Evolutionary conservation across 2,113 vertebrate genomes (phyloP).

Genomic region (Clupea harengus): DNA sequence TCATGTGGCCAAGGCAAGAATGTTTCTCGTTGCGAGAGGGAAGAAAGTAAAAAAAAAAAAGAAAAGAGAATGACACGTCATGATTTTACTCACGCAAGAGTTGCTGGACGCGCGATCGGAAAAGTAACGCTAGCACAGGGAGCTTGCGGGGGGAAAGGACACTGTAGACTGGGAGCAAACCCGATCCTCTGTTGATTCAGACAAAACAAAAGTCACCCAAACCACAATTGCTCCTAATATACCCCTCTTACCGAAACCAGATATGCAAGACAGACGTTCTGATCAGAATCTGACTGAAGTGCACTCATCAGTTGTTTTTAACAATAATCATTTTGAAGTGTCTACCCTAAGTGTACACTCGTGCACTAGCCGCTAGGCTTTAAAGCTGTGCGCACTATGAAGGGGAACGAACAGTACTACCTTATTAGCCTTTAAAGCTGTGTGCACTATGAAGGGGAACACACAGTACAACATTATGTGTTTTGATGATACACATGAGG

Average conservation of each 20-base stretch:
- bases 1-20: slow-evolving; percentile 65
- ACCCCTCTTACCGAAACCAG: slow-evolving; percentile 14
- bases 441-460: slow-evolving; percentile 44
- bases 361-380: not conserved
- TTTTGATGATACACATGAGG: slow-evolving; percentile 38
- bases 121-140: slow-evolving; percentile 55
- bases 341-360: not conserved
- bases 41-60: slow-evolving; percentile 39
- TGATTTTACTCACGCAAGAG: slow-evolving; percentile 56
- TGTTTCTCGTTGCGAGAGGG: slow-evolving; percentile 57
- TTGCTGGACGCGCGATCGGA: slow-evolving; percentile 61
- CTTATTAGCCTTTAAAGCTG: not conserved
- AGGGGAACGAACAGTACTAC: slow-evolving; percentile 18
- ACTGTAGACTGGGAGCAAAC: slow-evolving; percentile 43
- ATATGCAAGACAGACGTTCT: not conserved
- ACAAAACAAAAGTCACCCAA: slow-evolving; percentile 14
- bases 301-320: not conserved
- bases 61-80: slow-evolving; percentile 53
- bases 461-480: slow-evolving; percentile 37
- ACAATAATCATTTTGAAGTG: not conserved
- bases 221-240: slow-evolving; percentile 49
- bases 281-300: not conserved
- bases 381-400: slow-evolving; percentile 23
- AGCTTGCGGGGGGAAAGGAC: slow-evolving; percentile 46
- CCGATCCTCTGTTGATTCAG: slow-evolving; percentile 29